A percentile compares a stretch with the other conserved stretches of the same genome.
These are phyloP conservation scores for Progne subis DNA, from an alignment of 2,113 vertebrate genomes.

Conservation along the genomic window DNA sequence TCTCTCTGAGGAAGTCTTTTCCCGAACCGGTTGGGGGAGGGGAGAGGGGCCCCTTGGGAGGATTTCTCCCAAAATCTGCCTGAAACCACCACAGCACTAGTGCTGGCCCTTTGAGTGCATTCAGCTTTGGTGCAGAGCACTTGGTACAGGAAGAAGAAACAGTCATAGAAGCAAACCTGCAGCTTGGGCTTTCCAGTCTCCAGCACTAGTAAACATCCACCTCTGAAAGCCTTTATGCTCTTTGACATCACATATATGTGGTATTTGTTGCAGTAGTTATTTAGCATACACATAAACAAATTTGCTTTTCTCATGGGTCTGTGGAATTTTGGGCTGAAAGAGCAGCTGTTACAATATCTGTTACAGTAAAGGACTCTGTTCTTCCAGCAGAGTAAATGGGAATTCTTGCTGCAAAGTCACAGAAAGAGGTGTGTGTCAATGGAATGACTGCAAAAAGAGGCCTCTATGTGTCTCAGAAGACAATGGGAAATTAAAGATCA, in stretches of 20 bases:
- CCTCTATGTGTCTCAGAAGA: neutral
- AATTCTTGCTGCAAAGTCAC: neutral
- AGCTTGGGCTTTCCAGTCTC: neutral
- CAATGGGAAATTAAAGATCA: neutral
- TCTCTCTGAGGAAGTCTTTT: too few relatives aligned
- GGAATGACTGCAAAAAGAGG: neutral
- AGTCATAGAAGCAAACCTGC: neutral
- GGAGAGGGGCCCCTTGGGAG: too few relatives aligned
- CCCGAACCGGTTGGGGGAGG: too few relatives aligned
- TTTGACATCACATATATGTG: fast-evolving
- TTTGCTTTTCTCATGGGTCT: neutral
- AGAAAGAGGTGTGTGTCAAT: neutral
- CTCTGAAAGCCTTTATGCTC: neutral
- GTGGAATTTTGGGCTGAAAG: neutral
- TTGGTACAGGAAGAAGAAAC: neutral
- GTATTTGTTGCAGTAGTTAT: neutral
- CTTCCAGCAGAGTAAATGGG: neutral
- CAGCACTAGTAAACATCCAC: neutral
- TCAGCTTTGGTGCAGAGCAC: neutral
- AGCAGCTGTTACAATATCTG: fast-evolving
- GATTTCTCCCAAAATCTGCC: too few relatives aligned
- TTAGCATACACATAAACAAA: neutral
- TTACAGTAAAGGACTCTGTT: neutral
- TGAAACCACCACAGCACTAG: too few relatives aligned
- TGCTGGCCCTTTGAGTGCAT: neutral